Percentiles rank a stretch among this genome's conserved stretches.
phyloP scores from a whole-genome alignment of 2,797 vertebrate species.

The Crypturellus tataupa region DNA sequence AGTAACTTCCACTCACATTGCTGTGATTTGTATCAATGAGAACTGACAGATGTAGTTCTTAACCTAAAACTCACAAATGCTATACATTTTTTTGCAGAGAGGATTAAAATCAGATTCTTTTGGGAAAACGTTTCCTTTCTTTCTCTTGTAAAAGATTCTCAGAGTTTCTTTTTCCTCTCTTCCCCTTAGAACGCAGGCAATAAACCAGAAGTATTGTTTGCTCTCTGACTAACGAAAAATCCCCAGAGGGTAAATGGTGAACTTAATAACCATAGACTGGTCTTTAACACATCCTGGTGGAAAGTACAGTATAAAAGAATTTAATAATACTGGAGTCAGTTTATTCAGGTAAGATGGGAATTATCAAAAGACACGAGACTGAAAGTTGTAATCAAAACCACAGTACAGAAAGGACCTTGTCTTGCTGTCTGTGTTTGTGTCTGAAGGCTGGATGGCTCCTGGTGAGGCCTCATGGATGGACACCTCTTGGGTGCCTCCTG shows the following conservation, averaged over 20 bases:
- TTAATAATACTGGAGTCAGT: background rate
- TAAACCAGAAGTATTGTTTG: conserved; percentile 23
- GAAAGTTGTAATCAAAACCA: background rate
- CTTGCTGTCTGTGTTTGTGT: background rate
- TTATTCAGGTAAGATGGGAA: background rate
- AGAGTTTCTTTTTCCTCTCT: background rate
- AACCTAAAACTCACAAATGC: background rate
- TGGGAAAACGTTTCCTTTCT: background rate
- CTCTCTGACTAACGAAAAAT: conserved; percentile 28
- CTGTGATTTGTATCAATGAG: background rate
- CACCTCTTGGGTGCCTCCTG: background rate
- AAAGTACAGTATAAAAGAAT: background rate
- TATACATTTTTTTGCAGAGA: background rate
- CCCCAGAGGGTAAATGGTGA: background rate
- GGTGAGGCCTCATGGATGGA: background rate
- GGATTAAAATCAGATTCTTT: background rate
- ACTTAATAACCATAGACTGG: fast-evolving
- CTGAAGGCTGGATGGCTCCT: no score
- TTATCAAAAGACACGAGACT: background rate
- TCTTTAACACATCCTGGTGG: background rate
- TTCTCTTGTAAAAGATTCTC: background rate
- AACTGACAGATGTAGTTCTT: background rate
- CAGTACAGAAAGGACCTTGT: background rate
- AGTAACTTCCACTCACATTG: background rate
- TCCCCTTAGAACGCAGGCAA: background rate